Percentiles rank a stretch among this genome's conserved stretches.
phyloP scores from a whole-genome alignment of 2,888 invertebrate genomes.

The Philereme vetulata region DNA sequence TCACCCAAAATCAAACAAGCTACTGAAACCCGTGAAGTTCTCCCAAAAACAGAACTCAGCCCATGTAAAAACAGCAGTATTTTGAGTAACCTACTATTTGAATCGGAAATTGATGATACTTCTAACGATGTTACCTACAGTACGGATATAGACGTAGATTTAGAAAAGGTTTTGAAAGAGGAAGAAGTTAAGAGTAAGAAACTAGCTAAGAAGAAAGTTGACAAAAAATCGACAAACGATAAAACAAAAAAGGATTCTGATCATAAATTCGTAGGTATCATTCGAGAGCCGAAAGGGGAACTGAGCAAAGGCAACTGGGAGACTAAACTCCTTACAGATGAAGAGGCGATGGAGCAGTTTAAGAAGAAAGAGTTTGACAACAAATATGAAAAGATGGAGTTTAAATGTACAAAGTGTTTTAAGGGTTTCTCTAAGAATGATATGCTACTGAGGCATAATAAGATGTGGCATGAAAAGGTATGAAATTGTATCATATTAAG shows the following conservation, averaged over 20 bases:
- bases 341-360: conserved; percentile 64
- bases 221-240: neutral
- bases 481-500: neutral
- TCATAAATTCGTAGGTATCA: conserved; percentile 21
- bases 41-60: conserved; percentile 2
- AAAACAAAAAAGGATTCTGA: conserved; percentile 5
- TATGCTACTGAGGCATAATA: conserved; percentile 62
- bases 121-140: conserved; percentile 6
- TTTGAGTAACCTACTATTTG: neutral
- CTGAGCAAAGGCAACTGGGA: conserved; percentile 62
- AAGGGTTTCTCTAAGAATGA: conserved; percentile 69
- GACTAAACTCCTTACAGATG: conserved; percentile 58
- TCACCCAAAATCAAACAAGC: neutral
- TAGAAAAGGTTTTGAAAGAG: neutral
- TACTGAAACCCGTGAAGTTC: neutral
- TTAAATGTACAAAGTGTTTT: conserved; percentile 64
- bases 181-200: neutral
- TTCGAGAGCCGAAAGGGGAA: conserved; percentile 41
- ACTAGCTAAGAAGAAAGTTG: conserved; percentile 8
- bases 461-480: conserved; percentile 54
- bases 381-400: conserved; percentile 54
- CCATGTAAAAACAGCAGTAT: neutral
- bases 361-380: conserved; percentile 51
- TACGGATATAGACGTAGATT: conserved; percentile 10
- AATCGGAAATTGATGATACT: conserved; percentile 12